Evolutionary conservation across 2,113 vertebrate species (phyloP).

Genomic region (Ellobius talpinus): DNA sequence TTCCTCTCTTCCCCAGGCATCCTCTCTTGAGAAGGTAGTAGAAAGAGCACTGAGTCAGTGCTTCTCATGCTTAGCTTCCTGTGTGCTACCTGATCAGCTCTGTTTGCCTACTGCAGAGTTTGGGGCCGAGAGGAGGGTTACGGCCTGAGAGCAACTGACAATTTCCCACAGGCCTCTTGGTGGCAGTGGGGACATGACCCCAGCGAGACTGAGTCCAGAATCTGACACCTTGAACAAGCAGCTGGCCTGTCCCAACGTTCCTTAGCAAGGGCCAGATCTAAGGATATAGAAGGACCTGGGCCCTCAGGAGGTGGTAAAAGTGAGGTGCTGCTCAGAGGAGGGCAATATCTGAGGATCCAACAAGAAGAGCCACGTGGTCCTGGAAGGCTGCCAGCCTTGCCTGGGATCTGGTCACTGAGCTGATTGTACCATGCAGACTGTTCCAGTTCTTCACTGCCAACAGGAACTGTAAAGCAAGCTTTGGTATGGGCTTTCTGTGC

Average conservation of each 20-base stretch:
- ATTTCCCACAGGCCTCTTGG: not conserved
- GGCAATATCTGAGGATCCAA: not conserved
- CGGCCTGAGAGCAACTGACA: not conserved
- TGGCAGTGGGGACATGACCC: not conserved
- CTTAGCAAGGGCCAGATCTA: not conserved
- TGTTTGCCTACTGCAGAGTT: no score
- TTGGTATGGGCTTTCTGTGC: not conserved
- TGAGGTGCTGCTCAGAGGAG: no score
- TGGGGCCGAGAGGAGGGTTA: fast-evolving
- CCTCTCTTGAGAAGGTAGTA: not conserved
- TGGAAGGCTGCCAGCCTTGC: not conserved
- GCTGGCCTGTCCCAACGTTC: not conserved
- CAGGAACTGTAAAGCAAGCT: conserved; percentile 1
- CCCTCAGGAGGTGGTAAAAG: not conserved
- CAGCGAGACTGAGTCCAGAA: not conserved
- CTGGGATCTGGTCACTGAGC: no score
- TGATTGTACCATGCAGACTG: not conserved
- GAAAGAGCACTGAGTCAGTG: not conserved
- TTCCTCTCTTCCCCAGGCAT: not conserved
- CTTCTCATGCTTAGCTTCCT: not conserved
- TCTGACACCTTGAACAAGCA: not conserved
- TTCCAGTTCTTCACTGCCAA: not conserved
- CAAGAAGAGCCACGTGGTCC: not conserved
- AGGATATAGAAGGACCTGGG: not conserved
- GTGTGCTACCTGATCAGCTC: not conserved